Conservation (phyloP, 2,797 vertebrate species). For the Labeo calbasu region DNA sequence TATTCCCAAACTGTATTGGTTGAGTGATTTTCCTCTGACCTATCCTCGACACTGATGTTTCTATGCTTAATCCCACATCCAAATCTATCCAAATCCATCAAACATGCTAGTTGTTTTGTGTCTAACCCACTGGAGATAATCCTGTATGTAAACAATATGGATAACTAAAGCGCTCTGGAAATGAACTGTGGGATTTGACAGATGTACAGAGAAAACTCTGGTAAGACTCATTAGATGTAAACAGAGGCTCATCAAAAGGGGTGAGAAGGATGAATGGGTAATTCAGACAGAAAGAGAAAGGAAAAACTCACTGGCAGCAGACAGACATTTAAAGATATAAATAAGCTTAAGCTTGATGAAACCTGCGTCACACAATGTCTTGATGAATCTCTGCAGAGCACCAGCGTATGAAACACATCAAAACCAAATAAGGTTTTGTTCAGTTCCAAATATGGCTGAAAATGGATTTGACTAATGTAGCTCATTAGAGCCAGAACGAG, state of each 20-base stretch:
- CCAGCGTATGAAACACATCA: constrained; percentile 5
- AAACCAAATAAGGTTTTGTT: constrained; percentile 35
- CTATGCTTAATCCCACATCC: constrained; percentile 49
- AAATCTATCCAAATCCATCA: constrained; percentile 40
- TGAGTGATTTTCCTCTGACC: constrained; percentile 16
- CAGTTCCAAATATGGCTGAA: constrained; percentile 33
- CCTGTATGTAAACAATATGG: constrained; percentile 23
- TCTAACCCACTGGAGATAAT: constrained; percentile 42
- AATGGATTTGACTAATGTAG: constrained; percentile 55
- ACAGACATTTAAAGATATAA: constrained; percentile 51
- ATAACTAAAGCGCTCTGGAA: constrained; percentile 13
- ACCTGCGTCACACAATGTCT: constrained; percentile 8
- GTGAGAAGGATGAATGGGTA: constrained; percentile 26
- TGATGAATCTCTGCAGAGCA: background rate
- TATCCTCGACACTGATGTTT: constrained; percentile 55
- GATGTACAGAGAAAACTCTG: constrained; percentile 1
- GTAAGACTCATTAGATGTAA: constrained; percentile 42
- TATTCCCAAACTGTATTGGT: background rate
- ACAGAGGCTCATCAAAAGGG: constrained; percentile 46
- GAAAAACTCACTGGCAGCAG: constrained; percentile 29
- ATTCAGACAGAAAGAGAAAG: constrained; percentile 42
- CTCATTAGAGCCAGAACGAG: constrained; percentile 38
- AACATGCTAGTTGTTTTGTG: constrained; percentile 14
- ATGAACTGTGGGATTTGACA: constrained; percentile 41
- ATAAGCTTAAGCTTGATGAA: constrained; percentile 22